Conservation (phyloP, 23 tunicate species). For the Diplosoma virens region DNA sequence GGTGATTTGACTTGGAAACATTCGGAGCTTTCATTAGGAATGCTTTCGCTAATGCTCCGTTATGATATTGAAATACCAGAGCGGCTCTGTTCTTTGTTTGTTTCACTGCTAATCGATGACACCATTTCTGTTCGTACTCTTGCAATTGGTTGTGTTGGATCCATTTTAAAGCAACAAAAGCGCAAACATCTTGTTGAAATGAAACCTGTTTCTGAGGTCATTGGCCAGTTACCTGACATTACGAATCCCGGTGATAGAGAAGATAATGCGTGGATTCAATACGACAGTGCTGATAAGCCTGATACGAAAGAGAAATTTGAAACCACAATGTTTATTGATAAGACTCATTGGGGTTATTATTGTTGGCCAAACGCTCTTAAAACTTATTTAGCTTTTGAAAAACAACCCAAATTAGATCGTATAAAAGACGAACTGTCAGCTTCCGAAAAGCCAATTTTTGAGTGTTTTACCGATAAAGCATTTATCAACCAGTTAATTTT, state of each 20-base stretch:
- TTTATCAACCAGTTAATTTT: constrained; percentile 58
- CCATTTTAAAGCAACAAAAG: constrained; percentile 55
- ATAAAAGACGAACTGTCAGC: constrained; percentile 36
- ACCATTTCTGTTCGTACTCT: constrained; percentile 34
- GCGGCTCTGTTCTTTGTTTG: constrained; percentile 5
- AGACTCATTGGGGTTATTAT: constrained; percentile 90
- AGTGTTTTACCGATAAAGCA: constrained; percentile 43
- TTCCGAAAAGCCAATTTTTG: constrained; percentile 47
- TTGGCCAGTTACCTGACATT: not conserved
- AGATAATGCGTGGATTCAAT: constrained; percentile 63
- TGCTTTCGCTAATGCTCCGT: constrained; percentile 52
- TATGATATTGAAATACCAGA: constrained; percentile 42
- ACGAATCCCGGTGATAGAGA: constrained; percentile 60
- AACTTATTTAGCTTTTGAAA: constrained; percentile 53
- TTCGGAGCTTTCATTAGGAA: constrained; percentile 36
- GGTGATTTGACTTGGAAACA: constrained; percentile 52
- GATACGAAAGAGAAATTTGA: constrained; percentile 56
- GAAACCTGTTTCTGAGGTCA: constrained; percentile 28
- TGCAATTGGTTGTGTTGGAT: constrained; percentile 49
- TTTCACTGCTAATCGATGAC: constrained; percentile 48
- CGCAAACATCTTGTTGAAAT: constrained; percentile 50
- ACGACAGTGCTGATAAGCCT: constrained; percentile 25
- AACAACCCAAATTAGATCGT: constrained; percentile 49
- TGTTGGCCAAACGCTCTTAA: constrained; percentile 76
- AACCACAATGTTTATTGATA: constrained; percentile 65